Evolutionary conservation across 2,113 vertebrate genomes (phyloP).

Genomic region (Heptranchias perlo): DNA sequence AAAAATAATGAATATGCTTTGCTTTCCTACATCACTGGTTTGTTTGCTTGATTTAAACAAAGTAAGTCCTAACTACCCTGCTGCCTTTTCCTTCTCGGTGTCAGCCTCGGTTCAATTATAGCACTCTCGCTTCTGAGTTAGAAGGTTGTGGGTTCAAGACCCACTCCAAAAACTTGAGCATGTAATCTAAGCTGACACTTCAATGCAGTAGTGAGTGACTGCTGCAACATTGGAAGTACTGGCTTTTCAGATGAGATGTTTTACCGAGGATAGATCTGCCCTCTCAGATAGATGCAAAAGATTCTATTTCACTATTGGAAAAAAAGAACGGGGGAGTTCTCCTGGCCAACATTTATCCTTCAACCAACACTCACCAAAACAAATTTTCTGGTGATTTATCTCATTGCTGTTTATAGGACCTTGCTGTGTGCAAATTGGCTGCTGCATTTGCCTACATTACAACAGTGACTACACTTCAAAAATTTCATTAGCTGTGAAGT

Average conservation of each 20-base stretch:
- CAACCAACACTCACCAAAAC: not conserved
- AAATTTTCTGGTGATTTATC: not conserved
- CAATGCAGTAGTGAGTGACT: slow-evolving; percentile 12
- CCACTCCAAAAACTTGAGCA: not conserved
- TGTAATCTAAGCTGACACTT: slow-evolving; percentile 12
- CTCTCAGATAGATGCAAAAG: not conserved
- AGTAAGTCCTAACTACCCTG: not conserved
- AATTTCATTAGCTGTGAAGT: not conserved
- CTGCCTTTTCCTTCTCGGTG: not conserved
- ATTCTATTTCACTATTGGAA: not conserved
- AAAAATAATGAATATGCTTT: not conserved
- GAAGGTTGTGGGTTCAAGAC: not conserved
- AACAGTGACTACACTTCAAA: not conserved
- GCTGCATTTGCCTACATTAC: not conserved
- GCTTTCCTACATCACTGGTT: not conserved
- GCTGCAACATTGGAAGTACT: not conserved
- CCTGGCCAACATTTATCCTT: not conserved
- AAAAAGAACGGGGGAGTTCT: not conserved
- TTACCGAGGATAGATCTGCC: not conserved
- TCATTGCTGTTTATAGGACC: not conserved
- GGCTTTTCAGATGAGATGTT: not conserved
- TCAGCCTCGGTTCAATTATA: not conserved
- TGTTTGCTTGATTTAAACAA: not conserved
- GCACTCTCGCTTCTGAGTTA: not conserved
- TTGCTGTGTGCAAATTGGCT: not conserved